These are phyloP conservation scores for Ctenochaetus hawaiiensis DNA, from an alignment of 2,797 vertebrate species.

Conservation along the genomic window DNA sequence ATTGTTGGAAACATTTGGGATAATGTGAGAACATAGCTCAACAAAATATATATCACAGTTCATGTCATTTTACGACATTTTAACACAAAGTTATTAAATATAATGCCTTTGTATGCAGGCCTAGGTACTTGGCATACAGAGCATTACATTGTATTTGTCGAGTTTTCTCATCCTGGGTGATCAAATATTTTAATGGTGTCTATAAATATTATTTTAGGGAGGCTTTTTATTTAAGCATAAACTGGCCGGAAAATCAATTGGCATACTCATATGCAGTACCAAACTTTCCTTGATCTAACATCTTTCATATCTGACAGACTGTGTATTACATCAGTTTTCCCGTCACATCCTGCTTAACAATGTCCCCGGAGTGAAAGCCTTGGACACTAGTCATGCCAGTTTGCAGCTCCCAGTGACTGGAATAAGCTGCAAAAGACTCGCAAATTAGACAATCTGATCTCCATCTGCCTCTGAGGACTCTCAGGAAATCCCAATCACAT, in stretches of 20 bases:
- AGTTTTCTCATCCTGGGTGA: slow-evolving; percentile 10
- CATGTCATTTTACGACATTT: no score
- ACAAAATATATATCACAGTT: no score
- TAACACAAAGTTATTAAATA: no score
- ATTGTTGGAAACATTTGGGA: no score
- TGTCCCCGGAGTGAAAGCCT: slow-evolving; percentile 22
- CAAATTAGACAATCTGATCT: slow-evolving; percentile 48
- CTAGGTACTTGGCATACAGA: no score
- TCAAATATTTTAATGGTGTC: neutral
- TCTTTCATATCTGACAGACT: slow-evolving; percentile 28
- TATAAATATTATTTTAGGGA: neutral
- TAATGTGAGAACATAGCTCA: no score
- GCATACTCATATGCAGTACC: neutral
- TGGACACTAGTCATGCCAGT: slow-evolving; percentile 32
- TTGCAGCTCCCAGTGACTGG: slow-evolving; percentile 25
- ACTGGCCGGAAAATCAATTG: neutral
- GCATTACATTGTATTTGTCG: no score
- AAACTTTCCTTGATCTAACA: slow-evolving; percentile 24
- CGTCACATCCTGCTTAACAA: slow-evolving; percentile 42
- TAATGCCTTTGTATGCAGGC: no score
- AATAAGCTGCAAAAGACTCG: slow-evolving; percentile 40
- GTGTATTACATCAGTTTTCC: slow-evolving; percentile 17
- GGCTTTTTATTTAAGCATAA: neutral
- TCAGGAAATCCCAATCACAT: slow-evolving; percentile 35
- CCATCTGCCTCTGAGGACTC: slow-evolving; percentile 28